Evolutionary conservation across 2,113 vertebrate genomes (phyloP).

Genomic region (Macrotus californicus): DNA sequence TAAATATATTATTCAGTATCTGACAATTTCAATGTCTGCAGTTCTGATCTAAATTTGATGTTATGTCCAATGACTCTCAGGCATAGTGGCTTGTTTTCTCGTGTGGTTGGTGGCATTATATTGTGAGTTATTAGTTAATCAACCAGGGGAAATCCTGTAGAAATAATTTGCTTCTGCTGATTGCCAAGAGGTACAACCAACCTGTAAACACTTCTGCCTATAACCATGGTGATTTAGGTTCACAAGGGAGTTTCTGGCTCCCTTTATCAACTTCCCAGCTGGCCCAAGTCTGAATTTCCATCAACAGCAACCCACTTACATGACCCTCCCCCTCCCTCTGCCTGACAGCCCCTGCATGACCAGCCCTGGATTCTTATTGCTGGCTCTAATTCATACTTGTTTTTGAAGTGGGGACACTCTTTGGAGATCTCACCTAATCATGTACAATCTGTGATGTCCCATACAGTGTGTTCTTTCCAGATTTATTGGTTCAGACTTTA

Average conservation of each 20-base stretch:
- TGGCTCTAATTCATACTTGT: background rate
- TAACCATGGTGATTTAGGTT: background rate
- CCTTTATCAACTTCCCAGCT: background rate
- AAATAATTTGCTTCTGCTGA: background rate
- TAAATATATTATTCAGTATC: background rate
- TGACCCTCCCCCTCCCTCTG: background rate
- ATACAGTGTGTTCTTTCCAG: background rate
- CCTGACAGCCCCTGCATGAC: background rate
- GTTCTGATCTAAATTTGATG: background rate
- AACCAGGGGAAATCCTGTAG: background rate
- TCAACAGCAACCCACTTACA: background rate
- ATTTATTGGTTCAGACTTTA: background rate
- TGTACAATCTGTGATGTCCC: background rate
- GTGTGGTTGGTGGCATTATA: background rate
- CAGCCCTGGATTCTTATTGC: background rate
- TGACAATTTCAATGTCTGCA: background rate
- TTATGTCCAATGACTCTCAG: background rate
- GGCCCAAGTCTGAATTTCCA: background rate
- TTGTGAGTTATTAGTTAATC: background rate
- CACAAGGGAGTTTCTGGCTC: background rate
- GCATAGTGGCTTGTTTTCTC: background rate
- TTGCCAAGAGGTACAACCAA: background rate
- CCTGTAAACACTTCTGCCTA: background rate
- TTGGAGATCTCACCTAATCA: background rate
- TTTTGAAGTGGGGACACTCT: background rate